Evolutionary conservation across 1,140 invertebrate species (phyloP).

Genomic region (Paralvinella palmiformis): DNA sequence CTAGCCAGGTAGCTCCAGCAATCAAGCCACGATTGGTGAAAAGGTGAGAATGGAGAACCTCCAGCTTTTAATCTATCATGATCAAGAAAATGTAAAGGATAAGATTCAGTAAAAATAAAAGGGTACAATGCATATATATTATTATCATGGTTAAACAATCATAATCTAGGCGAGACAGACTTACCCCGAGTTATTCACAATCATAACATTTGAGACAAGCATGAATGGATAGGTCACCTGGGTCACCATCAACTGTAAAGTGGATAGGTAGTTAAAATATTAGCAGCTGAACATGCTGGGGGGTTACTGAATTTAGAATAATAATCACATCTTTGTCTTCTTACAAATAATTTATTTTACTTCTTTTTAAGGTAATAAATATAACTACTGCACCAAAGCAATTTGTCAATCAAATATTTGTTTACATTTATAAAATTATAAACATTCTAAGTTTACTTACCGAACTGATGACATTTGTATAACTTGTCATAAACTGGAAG

Average conservation of each 20-base stretch:
- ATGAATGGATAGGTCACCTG: slow-evolving; percentile 78
- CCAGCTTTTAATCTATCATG: slow-evolving; percentile 64
- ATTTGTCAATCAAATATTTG: slow-evolving; percentile 10
- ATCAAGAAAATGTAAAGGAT: slow-evolving; percentile 30
- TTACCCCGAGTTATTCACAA: slow-evolving; percentile 68
- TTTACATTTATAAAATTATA: slow-evolving; percentile 9
- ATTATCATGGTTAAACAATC: too few relatives aligned
- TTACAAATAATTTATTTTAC: too few relatives aligned
- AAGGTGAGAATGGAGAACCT: slow-evolving; percentile 71
- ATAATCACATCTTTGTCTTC: too few relatives aligned
- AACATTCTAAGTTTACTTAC: slow-evolving; percentile 20
- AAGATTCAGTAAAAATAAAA: too few relatives aligned
- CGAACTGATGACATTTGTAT: slow-evolving; percentile 28
- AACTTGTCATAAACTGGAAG: slow-evolving; percentile 24
- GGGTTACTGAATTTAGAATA: too few relatives aligned
- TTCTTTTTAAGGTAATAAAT: too few relatives aligned
- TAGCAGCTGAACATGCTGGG: too few relatives aligned
- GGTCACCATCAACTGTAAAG: slow-evolving; percentile 64
- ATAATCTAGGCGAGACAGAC: slow-evolving; percentile 24
- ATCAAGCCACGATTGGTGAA: slow-evolving; percentile 68
- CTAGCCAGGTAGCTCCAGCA: slow-evolving; percentile 68
- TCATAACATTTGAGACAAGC: slow-evolving; percentile 81
- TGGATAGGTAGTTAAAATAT: slow-evolving; percentile 18
- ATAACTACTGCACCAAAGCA: too few relatives aligned
- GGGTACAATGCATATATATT: too few relatives aligned